A percentile compares a stretch with the other conserved stretches of the same genome.
phyloP scores from a whole-genome alignment of 30 jellyfish, hydroid and myxozoan species.

The Sanderia malayensis region DNA sequence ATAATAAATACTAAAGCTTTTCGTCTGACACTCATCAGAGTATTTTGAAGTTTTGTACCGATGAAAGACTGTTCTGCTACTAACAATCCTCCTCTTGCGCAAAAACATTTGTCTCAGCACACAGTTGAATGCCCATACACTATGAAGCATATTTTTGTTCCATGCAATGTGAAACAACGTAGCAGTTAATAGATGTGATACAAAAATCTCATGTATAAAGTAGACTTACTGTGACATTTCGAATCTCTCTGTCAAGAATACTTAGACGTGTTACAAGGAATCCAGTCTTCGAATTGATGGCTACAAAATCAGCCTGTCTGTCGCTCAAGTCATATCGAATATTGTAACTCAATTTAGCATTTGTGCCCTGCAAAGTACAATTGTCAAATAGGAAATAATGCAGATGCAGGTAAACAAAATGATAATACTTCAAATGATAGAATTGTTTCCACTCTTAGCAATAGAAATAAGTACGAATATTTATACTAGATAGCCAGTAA shows the following conservation, averaged over 20 bases:
- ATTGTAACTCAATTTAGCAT: slow-evolving; percentile 50
- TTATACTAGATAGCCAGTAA: background rate
- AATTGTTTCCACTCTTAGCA: background rate
- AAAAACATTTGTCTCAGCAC: background rate
- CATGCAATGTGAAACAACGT: background rate
- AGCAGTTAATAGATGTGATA: too few relatives aligned
- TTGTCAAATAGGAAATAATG: too few relatives aligned
- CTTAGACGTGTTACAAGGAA: slow-evolving; percentile 27
- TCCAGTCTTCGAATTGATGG: slow-evolving; percentile 57
- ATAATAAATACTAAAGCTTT: too few relatives aligned
- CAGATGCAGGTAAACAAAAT: background rate
- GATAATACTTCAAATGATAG: background rate
- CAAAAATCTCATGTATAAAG: background rate
- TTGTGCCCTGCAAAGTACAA: slow-evolving; percentile 59
- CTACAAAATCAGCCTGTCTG: slow-evolving; percentile 30
- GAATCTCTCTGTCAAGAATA: slow-evolving; percentile 38
- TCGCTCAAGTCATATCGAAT: slow-evolving; percentile 45
- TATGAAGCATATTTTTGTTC: background rate
- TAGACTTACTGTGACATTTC: slow-evolving; percentile 42
- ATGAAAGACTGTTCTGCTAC: background rate
- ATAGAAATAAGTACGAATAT: background rate
- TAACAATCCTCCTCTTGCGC: background rate
- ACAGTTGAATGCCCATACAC: background rate
- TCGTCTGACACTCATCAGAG: too few relatives aligned
- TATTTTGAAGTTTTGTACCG: too few relatives aligned